phyloP scores from a whole-genome alignment of 2,888 invertebrate genomes.

The Cheilosia scutellata region DNA sequence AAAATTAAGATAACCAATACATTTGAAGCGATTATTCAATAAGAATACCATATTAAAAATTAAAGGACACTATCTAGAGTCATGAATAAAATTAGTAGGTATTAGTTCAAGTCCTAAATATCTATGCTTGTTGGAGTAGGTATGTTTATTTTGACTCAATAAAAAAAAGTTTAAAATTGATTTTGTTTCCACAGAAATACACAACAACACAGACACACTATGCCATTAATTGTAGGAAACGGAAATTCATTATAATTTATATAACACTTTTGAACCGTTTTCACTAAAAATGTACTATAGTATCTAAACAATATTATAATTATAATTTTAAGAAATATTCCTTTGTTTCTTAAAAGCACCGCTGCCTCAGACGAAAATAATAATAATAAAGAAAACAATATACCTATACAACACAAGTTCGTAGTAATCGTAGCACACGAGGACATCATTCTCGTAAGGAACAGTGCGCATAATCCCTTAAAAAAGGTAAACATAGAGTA shows the following conservation, averaged over 20 bases:
- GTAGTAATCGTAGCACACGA: constrained; percentile 70
- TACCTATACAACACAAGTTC: constrained; percentile 56
- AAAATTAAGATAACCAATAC: background rate
- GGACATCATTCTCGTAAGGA: constrained; percentile 63
- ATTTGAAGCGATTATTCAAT: constrained; percentile 20
- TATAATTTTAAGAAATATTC: no score
- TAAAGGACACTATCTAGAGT: background rate
- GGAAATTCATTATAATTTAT: constrained; percentile 16
- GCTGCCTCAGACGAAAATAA: constrained; percentile 64
- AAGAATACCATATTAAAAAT: background rate
- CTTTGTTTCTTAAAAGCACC: background rate
- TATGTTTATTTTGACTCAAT: constrained; percentile 33
- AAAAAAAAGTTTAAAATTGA: constrained; percentile 24
- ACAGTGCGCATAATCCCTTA: constrained; percentile 64
- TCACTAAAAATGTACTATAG: background rate
- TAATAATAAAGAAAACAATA: constrained; percentile 28
- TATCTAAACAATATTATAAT: no score
- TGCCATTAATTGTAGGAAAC: background rate
- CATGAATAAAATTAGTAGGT: background rate
- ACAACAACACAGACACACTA: background rate
- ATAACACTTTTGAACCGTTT: constrained; percentile 35
- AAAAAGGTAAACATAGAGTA: background rate
- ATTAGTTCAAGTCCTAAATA: constrained; percentile 1
- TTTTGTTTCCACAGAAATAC: constrained; percentile 21
- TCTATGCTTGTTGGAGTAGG: background rate